Evolutionary conservation across 2,888 invertebrate genomes (phyloP), one percentile per base, ranked within the genome.

Genomic region (Aspidiotus destructor): DNA sequence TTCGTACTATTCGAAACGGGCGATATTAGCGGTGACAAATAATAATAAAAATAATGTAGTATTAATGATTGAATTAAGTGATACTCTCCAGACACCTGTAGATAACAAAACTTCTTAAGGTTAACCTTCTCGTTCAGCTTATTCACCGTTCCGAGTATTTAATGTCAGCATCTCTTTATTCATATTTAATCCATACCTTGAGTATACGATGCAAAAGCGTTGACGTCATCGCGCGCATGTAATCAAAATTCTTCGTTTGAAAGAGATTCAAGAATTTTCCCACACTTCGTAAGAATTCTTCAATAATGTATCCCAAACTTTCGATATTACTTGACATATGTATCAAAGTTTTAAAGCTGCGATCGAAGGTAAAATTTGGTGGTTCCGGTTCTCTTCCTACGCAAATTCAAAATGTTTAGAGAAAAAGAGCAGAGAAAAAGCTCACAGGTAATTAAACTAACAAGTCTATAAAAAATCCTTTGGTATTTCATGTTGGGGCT

Each of bases 281-380:
- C 72, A 79, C 78, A 70, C 78, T 75, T 13, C 74, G 72, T 41
- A 78, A 75, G 60, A 82, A 76, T n/a, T 79, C 80, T 42, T 79
- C 77, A 70, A 82, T 76, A 68, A 83, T 77, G 48, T 78, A 77
- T n/a, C 80, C 79, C 48, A 82, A 76, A 73, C 83, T 83, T 75
- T 83, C 83, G 58, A 80, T 78, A 74, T 83, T 83, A 69, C 76
- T 75, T 8, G 82, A 81, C 78, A 83, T 80, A 72, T 80, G 79
- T 72, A 79, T 79, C 69, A 84, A 76, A 10, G 81, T 78, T 69
- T 78, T 77, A 73, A 84, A 77, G 13, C 81, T 80, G 61, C 80
- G 77, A 73, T 82, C 82, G 8, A 75, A 74, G 65, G 63, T 69
- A 67, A 40, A 71, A 16, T 44, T 44, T 64, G 15, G 68, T n/a